Conservation (phyloP, 92 coral and sea anemone genomes). For the Phenganax marumi region DNA sequence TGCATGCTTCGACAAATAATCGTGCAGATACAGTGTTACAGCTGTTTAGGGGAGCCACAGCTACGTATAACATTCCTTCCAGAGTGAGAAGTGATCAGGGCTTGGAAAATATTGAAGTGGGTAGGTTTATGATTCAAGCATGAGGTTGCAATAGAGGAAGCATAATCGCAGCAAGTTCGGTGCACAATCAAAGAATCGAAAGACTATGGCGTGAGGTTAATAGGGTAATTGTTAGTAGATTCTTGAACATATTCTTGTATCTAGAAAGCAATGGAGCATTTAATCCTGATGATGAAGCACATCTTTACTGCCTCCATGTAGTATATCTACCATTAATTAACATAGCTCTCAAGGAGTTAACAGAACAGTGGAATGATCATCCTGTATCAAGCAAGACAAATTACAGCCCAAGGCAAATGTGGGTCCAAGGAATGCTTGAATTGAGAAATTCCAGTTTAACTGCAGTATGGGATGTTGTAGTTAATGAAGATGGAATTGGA, state of each 20-base stretch:
- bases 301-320: constrained; percentile 24
- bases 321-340: constrained; percentile 33
- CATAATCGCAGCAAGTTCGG: too few species aligned
- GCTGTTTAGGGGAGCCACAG: constrained; percentile 22
- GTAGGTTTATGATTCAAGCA: constrained; percentile 37
- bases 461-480: constrained; percentile 33
- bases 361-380: constrained; percentile 26
- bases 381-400: constrained; percentile 19
- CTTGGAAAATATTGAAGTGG: constrained; percentile 40
- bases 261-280: constrained; percentile 25
- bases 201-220: constrained; percentile 37
- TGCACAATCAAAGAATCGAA: too few species aligned
- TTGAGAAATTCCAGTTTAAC: constrained; percentile 23
- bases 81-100: too few species aligned
- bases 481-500: neutral
- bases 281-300: constrained; percentile 28
- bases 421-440: constrained; percentile 37
- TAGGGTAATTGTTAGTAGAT: constrained; percentile 31
- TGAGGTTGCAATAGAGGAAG: constrained; percentile 33
- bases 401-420: constrained; percentile 36
- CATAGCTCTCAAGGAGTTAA: constrained; percentile 12
- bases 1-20: constrained; percentile 35
- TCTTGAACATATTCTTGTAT: constrained; percentile 24
- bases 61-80: constrained; percentile 24
- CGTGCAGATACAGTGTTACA: constrained; percentile 33